Percentiles rank a stretch among this genome's conserved stretches.
Conservation (phyloP, 2,888 invertebrate species). For the Drosophila mulleri region DNA sequence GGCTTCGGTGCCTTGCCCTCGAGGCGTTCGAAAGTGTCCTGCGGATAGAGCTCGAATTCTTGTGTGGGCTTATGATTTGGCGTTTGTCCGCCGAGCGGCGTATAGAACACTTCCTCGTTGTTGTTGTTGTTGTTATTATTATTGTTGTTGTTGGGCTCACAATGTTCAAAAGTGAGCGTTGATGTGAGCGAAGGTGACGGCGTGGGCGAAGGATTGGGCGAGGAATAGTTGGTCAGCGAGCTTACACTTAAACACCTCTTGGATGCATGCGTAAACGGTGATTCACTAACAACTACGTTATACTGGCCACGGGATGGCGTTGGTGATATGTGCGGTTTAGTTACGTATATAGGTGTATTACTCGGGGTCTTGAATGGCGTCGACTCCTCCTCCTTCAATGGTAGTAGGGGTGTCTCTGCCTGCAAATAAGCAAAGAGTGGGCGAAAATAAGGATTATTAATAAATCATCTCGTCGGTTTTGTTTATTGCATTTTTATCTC, state of each 20-base stretch:
- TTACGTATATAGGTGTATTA: slow-evolving; percentile 49
- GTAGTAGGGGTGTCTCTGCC: slow-evolving; percentile 83
- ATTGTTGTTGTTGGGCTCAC: slow-evolving; percentile 54
- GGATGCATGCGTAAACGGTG: slow-evolving; percentile 1
- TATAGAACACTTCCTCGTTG: slow-evolving; percentile 50
- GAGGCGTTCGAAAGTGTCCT: slow-evolving; percentile 80
- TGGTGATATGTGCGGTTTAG: slow-evolving; percentile 73
- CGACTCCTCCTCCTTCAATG: slow-evolving; percentile 64
- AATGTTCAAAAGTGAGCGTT: slow-evolving; percentile 21
- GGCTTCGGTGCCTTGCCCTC: slow-evolving; percentile 77
- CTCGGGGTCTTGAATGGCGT: slow-evolving; percentile 37
- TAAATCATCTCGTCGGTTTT: background rate
- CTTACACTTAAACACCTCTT: slow-evolving; percentile 72
- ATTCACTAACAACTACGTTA: slow-evolving; percentile 21
- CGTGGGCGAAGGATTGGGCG: slow-evolving; percentile 9
- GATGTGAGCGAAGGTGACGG: slow-evolving; percentile 8
- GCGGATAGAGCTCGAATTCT: slow-evolving; percentile 78
- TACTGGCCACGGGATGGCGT: slow-evolving; percentile 35
- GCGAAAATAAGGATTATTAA: background rate
- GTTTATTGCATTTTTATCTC: background rate
- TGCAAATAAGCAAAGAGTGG: slow-evolving; percentile 39
- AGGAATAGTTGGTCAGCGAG: slow-evolving; percentile 58
- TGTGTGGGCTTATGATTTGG: slow-evolving; percentile 52
- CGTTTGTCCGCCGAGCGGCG: slow-evolving; percentile 34
- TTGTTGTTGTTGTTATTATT: slow-evolving; percentile 58